phyloP scores from a whole-genome alignment of 2,888 invertebrate genomes.

The Homarus gammarus region DNA sequence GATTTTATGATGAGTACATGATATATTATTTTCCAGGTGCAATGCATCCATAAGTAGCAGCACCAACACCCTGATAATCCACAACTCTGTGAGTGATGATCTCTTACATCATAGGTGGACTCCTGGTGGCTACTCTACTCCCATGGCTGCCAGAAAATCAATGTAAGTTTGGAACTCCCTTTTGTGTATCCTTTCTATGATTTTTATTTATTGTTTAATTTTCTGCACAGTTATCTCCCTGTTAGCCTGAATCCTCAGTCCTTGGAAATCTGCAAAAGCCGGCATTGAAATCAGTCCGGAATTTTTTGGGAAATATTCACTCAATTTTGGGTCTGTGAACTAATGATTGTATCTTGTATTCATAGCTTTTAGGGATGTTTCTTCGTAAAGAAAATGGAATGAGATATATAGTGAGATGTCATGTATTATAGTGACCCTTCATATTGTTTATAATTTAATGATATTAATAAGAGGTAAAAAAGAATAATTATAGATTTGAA shows the following conservation, averaged over 20 bases:
- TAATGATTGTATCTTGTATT: too few species aligned
- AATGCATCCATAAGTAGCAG: slow-evolving; percentile 73
- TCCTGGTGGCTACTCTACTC: slow-evolving; percentile 48
- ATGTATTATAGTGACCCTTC: background rate
- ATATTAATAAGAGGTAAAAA: background rate
- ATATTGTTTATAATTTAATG: background rate
- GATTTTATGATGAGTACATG: background rate
- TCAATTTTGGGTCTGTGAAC: too few species aligned
- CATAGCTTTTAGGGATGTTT: too few species aligned
- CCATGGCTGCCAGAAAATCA: slow-evolving; percentile 50
- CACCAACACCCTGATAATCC: slow-evolving; percentile 75
- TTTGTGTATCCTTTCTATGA: too few species aligned
- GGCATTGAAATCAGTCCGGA: too few species aligned
- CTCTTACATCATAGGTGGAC: slow-evolving; percentile 67
- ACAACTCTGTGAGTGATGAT: slow-evolving; percentile 69
- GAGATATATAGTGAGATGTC: too few species aligned
- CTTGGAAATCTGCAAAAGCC: too few species aligned
- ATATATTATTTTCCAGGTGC: slow-evolving; percentile 60
- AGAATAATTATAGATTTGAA: background rate
- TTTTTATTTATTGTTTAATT: too few species aligned
- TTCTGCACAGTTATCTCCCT: too few species aligned
- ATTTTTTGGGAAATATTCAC: too few species aligned
- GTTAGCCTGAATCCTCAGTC: too few species aligned
- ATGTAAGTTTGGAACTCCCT: slow-evolving; percentile 42
- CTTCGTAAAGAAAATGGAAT: too few species aligned